Evolutionary conservation across 2,113 vertebrate species (phyloP), one percentile per base, ranked within the genome.

Genomic region (Cacatua alba): DNA sequence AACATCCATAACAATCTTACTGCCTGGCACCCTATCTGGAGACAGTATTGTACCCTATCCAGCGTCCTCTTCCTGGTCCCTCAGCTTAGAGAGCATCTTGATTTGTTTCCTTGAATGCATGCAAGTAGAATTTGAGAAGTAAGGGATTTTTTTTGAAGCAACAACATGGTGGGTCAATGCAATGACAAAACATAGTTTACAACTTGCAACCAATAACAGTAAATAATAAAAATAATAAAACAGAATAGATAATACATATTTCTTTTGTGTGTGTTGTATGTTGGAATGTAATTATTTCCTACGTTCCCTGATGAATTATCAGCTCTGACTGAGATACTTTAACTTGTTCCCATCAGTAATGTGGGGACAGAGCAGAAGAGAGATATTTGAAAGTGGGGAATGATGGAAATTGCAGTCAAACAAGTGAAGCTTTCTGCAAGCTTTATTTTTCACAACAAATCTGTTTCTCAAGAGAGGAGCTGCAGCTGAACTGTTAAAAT

Each of bases 91-190:
- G 82, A 52, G 90, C 77, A 87, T 97, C 98, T 86, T 95, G 97
- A 41, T 95, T 95, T 90, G 97, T 84, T 87, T 98, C 98, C 98
- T 98, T 96, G 74, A 93, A 92, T 83, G 96, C 95, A 97, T 97
- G 96, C 88, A 97, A 97, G 86, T 72, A 96, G 93, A 95, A 86
- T 78, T 95, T 18, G 41, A 97, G 85, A 96, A 95, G 51, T 95
- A 43, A 94, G 65, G n/a, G 19, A 51, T 64, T 92, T 90, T 82
- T 62, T 68, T 84, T 53, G 57, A 76, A 85, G 44, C 19, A 91
- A 81, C 29, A 63, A 60, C 25, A 82, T 29, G 46, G 52, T 41
- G 52, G 29, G 25, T 44, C 69, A 86, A 74, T 46, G 69, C 75
- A 92, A 20, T 76, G 29, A 94, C 37, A 92, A 93, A 84, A 94